Base-by-base conservation (phyloP, 2,888 invertebrate species). In the Cynaeus angustus region DNA sequence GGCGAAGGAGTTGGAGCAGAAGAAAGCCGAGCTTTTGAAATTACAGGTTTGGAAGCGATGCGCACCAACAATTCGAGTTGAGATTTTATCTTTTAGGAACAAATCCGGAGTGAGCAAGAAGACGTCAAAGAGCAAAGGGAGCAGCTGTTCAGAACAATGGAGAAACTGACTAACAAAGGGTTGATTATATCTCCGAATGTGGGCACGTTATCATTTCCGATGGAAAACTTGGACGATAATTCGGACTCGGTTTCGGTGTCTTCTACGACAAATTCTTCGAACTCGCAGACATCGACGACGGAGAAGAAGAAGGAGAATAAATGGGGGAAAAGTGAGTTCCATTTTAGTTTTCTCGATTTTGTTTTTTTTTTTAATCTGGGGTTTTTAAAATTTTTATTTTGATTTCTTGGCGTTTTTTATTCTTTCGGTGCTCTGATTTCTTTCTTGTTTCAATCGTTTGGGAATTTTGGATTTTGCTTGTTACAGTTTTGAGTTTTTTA, bases 71-170 rank as follows among this genome's bases (percentile, higher is more conserved):
- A n/a, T n/a, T n/a, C n/a, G n/a, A n/a, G n/a, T n/a, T n/a, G n/a
- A n/a, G n/a, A n/a, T n/a, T n/a, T n/a, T n/a, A n/a, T n/a, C n/a
- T n/a, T n/a, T n/a, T n/a, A n/a, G 86, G 89, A 93, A 58, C 91
- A 91, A 81, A 86, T 93, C 59, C 84, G 91, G 52, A 89, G 89
- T 0, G 94, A 96, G 70, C 94, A 95, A 80, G 91, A 92, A 72
- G 97, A 98, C 81, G 92, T 98, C 9, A 92, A 91, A 14, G 94
- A 95, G 76, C 97, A 97, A 83, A 88, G 97, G n/a, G 97, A 98
- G 79, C 93, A 96, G 77, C 86, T 98, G 8, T 97, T 94, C 82
- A 88, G 96, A 55, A 92, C 96, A 83, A 89, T 97, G 83, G 97
- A 98, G 82, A 88, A 94, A 53, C 86, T 97, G 43, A 91, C 93